Percentiles rank a stretch among this genome's conserved stretches.
Conservation (phyloP, 2,113 vertebrate species). For the Ciconia boyciana region DNA sequence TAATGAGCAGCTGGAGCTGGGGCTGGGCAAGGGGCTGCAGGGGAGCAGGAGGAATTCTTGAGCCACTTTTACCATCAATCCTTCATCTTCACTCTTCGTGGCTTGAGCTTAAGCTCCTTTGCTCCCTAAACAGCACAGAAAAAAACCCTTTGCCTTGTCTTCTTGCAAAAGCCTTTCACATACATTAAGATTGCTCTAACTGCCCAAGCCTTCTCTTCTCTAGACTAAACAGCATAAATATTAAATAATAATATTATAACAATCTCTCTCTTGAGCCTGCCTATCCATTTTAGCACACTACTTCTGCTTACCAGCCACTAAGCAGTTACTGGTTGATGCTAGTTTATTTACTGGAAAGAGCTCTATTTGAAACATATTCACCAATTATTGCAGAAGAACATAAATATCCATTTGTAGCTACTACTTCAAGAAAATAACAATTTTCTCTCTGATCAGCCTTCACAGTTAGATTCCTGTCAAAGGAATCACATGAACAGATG, state of each 20-base stretch:
- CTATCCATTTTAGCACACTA: neutral
- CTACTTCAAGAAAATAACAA: neutral
- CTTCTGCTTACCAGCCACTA: neutral
- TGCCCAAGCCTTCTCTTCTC: neutral
- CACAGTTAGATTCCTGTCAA: neutral
- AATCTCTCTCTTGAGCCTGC: neutral
- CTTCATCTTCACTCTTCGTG: neutral
- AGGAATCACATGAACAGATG: neutral
- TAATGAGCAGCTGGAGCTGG: neutral
- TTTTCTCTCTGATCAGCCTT: neutral
- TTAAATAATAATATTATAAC: neutral
- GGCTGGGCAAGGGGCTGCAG: neutral
- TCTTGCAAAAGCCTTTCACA: neutral
- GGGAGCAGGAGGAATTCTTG: neutral
- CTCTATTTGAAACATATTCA: neutral
- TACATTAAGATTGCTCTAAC: neutral
- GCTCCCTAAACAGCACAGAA: neutral
- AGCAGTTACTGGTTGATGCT: neutral
- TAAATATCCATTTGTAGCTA: neutral
- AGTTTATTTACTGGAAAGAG: slow-evolving; percentile 10
- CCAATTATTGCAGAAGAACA: neutral
- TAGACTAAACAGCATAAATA: neutral
- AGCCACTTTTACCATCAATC: neutral
- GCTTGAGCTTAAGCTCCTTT: neutral
- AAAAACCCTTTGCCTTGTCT: neutral